These are phyloP conservation scores for Luperina nickerlii DNA, from an alignment of 2,888 invertebrate species.

Conservation along the genomic window DNA sequence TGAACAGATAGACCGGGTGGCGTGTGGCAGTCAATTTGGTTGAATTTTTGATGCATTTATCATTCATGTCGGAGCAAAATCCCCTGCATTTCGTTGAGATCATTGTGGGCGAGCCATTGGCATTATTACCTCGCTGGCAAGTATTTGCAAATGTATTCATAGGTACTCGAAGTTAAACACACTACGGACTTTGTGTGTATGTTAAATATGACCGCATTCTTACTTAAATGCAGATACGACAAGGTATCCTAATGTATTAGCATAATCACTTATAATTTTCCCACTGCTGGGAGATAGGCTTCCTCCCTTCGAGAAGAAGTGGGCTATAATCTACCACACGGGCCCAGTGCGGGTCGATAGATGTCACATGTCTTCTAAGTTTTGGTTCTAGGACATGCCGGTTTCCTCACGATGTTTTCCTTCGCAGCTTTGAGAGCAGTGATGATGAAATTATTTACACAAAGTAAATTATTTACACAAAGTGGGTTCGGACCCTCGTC, in stretches of 20 bases:
- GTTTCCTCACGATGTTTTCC: neutral
- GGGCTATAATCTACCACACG: neutral
- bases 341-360: neutral
- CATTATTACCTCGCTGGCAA: conserved; percentile 38
- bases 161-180: conserved; percentile 11
- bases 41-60: conserved; percentile 58
- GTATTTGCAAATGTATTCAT: conserved; percentile 28
- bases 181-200: neutral
- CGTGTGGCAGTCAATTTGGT: conserved; percentile 56
- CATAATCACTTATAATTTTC: neutral
- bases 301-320: neutral
- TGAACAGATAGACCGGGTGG: conserved; percentile 53
- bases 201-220: conserved; percentile 15
- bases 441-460: neutral
- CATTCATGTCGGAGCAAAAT: conserved; percentile 49
- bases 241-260: neutral
- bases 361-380: neutral
- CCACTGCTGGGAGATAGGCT: neutral
- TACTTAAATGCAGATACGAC: neutral
- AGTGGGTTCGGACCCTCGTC: neutral
- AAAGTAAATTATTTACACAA: neutral
- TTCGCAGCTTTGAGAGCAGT: neutral
- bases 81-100: conserved; percentile 46
- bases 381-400: neutral
- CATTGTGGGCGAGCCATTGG: conserved; percentile 44